Conservation (phyloP, 1,140 invertebrate species). For the Cherax destructor region DNA sequence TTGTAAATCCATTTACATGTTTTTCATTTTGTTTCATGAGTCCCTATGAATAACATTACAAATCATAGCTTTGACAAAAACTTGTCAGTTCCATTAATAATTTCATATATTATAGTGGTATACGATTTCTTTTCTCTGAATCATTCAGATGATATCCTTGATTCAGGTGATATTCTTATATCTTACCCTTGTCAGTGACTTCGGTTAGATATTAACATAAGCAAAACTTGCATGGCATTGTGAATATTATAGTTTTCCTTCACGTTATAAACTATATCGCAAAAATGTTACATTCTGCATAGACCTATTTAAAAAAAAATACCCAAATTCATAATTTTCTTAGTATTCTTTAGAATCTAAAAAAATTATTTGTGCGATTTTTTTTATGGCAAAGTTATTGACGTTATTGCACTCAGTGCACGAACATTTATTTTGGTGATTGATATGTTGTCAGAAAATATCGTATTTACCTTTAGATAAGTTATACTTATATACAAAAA, state of each 20-base stretch:
- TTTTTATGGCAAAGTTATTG: background rate
- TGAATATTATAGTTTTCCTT: no score
- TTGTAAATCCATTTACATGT: conserved; percentile 1
- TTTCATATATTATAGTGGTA: background rate
- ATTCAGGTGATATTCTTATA: background rate
- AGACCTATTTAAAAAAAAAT: background rate
- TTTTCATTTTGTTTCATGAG: background rate
- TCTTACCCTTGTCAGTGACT: no score
- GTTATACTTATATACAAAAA: background rate
- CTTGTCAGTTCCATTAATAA: background rate
- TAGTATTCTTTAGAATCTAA: background rate
- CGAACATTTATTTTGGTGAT: background rate
- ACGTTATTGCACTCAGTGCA: background rate
- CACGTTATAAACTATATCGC: no score
- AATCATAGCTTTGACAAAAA: no score
- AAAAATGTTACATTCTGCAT: background rate
- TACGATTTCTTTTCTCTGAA: background rate
- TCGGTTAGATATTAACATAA: background rate
- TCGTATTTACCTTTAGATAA: background rate
- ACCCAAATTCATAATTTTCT: background rate
- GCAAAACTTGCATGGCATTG: background rate
- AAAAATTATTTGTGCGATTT: background rate
- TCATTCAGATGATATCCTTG: background rate
- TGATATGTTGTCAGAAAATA: background rate
- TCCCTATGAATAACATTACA: background rate